Evolutionary conservation across 2,888 invertebrate species (phyloP).

Genomic region (Gisinianus flammeolus): DNA sequence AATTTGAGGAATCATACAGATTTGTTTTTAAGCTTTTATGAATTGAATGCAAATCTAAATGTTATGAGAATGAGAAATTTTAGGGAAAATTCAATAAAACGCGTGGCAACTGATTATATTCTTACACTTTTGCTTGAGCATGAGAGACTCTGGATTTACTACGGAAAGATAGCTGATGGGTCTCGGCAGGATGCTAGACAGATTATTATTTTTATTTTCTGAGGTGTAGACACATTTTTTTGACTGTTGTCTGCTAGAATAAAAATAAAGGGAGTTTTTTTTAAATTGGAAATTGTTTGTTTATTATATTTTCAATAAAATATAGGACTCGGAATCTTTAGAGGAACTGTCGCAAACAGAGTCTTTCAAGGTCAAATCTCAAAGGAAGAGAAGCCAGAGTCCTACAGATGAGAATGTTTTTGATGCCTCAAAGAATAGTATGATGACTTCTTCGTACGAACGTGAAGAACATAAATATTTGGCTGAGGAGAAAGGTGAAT

Average conservation of each 20-base stretch:
- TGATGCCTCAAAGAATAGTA: constrained; percentile 40
- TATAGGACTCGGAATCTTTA: constrained; percentile 65
- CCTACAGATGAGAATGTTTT: constrained; percentile 52
- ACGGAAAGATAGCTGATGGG: background rate
- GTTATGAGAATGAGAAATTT: too few species aligned
- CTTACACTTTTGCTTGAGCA: background rate
- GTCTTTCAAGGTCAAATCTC: constrained; percentile 50
- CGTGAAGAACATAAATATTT: constrained; percentile 58
- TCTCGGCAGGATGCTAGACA: constrained; percentile 33
- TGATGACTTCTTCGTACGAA: constrained; percentile 59
- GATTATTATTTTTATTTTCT: background rate
- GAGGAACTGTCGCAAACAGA: constrained; percentile 62
- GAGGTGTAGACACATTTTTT: background rate
- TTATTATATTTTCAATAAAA: constrained; percentile 3
- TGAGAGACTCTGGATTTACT: background rate
- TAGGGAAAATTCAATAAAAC: too few species aligned
- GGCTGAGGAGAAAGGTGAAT: constrained; percentile 58
- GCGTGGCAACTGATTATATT: too few species aligned
- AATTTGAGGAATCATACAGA: too few species aligned
- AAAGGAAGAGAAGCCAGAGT: constrained; percentile 44
- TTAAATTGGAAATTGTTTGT: background rate
- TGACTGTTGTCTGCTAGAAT: too few species aligned
- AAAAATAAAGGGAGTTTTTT: too few species aligned
- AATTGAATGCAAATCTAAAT: too few species aligned
- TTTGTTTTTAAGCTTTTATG: too few species aligned